Evolutionary conservation across 37 sponge, comb jelly and placozoan species (phyloP), one percentile per base, ranked within the genome.

Genomic region (Haliclona indistincta): DNA sequence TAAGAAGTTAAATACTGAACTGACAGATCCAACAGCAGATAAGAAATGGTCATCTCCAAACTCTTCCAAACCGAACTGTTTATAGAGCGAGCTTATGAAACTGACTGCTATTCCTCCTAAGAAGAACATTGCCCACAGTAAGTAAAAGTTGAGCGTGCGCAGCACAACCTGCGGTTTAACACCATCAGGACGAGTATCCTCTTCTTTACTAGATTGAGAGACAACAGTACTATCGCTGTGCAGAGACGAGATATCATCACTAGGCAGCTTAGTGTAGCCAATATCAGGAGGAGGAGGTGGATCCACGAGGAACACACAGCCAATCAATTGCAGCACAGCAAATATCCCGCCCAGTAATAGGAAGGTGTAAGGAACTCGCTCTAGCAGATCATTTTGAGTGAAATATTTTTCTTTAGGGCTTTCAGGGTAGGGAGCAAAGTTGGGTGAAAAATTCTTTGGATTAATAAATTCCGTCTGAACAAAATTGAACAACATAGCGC

Each of bases 81-180:
- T 92, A 76, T 85, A 87, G 17, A 77, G 72, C 0, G 93, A 68
- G 5, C 77, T 45, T 8, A 70, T 71, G 45, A 83, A 89, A 11
- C 56, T 8, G 23, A 81, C 68, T 15, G 81, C 77, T 47, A 88
- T 63, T 1, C 84, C 75, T 30, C 71, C 81, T 28, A 39, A 52
- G 15, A 92, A 28, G 32, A 92, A 86, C 76, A 79, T 79, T 8
- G 80, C 32, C 93, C 93, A 92, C 17, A 96, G 86, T 29, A 86
- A 20, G 61, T 83, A 92, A 58, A 96, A 96, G 56, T 84, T 74
- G 0, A 69, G 8, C 15, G 73, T 73, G 35, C 71, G 78, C 22
- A 96, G 43, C 19, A 96, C 19, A 44, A 89, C 73, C 4, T 55
- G 36, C 13, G 96, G 96, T n/a, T 56, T 63, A n/a, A 84, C 61